Base-by-base conservation (phyloP, 2,888 invertebrate genomes). In the Ochropleura leucogaster region DNA sequence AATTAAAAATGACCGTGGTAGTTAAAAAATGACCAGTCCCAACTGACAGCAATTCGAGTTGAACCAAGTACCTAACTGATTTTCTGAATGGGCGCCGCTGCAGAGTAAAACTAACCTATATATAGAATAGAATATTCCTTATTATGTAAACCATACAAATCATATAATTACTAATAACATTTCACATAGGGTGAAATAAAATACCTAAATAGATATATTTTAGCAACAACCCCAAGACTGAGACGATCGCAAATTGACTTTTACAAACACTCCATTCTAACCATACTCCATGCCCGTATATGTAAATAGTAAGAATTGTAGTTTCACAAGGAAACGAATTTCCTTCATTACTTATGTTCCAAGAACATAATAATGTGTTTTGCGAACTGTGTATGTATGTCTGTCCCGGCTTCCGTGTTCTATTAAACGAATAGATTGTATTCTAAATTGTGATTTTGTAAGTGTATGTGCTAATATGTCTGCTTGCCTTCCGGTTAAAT, bases 271-370 rank as follows among this genome's bases (percentile, higher is more conserved):
- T 80, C 83, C 79, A 78, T 80, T 47, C 12, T 14, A 10, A 40
- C 42, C 16, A 3, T 42, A 82, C 59, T 80, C 83, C 65, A 8
- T 51, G n/a, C 8, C 14, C 9, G 44, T 20, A 60, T 47, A 83
- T 76, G 64, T 72, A 79, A 77, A 79, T 83, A 77, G 86, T 87
- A 81, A 84, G 88, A 88, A 87, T 86, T 82, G 85, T 77, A 77
- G 81, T 88, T 83, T 72, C 78, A 85, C 86, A 85, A 92, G 93
- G 93, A 94, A 93, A 90, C 82, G 83, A 83, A 90, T 90, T 93
- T 94, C 94, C 94, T 94, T 80, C 85, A 83, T 76, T 75, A 70
- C 72, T 76, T 70, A 68, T 71, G 64, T 94, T 94, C 94, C 77
- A 3, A 68, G 94, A 94, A 95, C 89, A 91, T 90, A 87, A 67